A percentile compares a stretch with the other conserved stretches of the same genome.
Evolutionary conservation across 1,140 invertebrate species (phyloP).

Genomic region (Drosophila arawakana): DNA sequence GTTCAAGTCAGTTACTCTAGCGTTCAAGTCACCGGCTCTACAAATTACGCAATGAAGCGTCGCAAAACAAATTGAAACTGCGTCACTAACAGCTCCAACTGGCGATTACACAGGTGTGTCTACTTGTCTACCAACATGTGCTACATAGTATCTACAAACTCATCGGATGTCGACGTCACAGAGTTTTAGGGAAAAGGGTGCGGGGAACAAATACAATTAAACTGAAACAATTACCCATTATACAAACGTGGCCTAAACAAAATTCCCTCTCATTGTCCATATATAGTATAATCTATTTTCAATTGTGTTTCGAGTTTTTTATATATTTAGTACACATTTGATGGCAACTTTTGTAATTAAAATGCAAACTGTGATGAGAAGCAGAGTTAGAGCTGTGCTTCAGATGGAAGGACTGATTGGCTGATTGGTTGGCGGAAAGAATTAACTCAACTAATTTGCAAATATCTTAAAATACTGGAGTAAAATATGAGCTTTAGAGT

Average conservation of each 20-base stretch:
- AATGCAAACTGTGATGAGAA: background rate
- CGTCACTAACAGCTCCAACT: conserved; percentile 58
- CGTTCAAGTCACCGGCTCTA: background rate
- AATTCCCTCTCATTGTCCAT: conserved; percentile 60
- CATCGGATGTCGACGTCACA: conserved; percentile 35
- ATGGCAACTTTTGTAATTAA: background rate
- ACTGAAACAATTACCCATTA: conserved; percentile 65
- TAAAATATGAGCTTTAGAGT: too few relatives aligned
- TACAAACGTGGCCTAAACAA: conserved; percentile 46
- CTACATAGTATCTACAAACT: conserved; percentile 20
- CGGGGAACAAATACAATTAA: conserved; percentile 56
- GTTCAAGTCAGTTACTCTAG: conserved; percentile 19
- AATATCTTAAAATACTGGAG: too few relatives aligned
- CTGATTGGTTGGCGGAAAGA: background rate
- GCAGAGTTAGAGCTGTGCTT: background rate
- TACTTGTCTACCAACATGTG: conserved; percentile 4
- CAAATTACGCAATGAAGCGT: conserved; percentile 61
- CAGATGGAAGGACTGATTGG: background rate
- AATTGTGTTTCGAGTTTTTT: conserved; percentile 41
- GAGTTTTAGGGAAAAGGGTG: conserved; percentile 17
- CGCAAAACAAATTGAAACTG: conserved; percentile 47
- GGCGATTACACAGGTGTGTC: conserved; percentile 75
- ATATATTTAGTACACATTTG: conserved; percentile 8
- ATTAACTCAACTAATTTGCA: too few relatives aligned
- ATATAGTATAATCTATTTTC: conserved; percentile 45